Evolutionary conservation across 2,113 vertebrate species (phyloP), one percentile per base, ranked within the genome.

Genomic region (Dendrocopos noguchii): DNA sequence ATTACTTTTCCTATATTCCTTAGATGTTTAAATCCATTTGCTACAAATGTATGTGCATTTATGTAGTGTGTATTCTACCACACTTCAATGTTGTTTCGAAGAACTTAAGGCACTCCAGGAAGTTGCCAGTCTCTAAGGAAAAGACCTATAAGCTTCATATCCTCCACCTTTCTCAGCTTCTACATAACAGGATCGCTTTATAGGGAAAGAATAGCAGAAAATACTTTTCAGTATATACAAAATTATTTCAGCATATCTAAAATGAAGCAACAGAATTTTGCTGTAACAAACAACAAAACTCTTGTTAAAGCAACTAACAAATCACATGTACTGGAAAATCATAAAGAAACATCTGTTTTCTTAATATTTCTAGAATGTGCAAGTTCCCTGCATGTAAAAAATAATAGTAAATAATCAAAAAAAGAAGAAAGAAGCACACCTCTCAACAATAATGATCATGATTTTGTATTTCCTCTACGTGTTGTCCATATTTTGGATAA

Each of bases 391-490:
- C 39, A 10, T 11, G 39, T 39, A 10, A 39, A 39, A 39, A 21
- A 50, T 10, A 50, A 33, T 46, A 27, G 2, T 21, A 3, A 42
- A 3, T 25, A 15, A 1, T 3, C 4, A 12, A 6, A 6, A 22
- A 24, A 12, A 28, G 59, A 65, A 27, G 10, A 42, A 80, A 79
- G 33, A 52, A 87, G 24, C 6, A 80, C 8, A 15, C 1, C 11
- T 17, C 34, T 68, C 25, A 76, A 47, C 27, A 93, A 59, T 24
- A 84, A 68, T 47, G 76, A 84, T 2, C 55, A 12, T 52, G 18
- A 55, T 55, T 79, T 94, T 75, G 4, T 36, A 61, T 70, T 52
- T 46, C 21, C 31, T 67, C 10, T 53, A 74, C 20, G 46, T 28
- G 25, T 34, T 31, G 42, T 60, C 65, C 10, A 9, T 33, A 46